These are phyloP conservation scores for Hipposideros larvatus DNA, from an alignment of 2,797 vertebrate genomes.

Conservation along the genomic window DNA sequence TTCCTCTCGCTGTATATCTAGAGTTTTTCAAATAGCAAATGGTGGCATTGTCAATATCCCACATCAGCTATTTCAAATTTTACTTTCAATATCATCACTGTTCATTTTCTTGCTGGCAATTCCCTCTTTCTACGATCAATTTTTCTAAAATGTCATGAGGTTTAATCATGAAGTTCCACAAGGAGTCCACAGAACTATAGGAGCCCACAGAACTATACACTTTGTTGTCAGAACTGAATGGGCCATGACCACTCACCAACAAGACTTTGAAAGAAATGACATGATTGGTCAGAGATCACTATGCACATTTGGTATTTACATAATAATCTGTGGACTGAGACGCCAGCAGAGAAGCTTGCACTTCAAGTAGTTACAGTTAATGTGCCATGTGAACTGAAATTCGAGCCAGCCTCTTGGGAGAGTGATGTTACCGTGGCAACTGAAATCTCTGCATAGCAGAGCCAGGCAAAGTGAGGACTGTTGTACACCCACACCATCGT, in stretches of 20 bases:
- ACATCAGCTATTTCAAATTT: neutral
- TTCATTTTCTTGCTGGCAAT: neutral
- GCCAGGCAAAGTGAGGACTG: neutral
- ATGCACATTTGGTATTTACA: neutral
- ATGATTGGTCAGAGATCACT: neutral
- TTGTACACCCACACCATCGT: neutral
- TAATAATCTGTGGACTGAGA: neutral
- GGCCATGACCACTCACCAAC: too few species aligned
- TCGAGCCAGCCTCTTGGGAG: neutral
- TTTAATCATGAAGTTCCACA: neutral
- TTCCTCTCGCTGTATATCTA: neutral
- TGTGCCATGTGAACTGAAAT: neutral
- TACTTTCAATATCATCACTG: neutral
- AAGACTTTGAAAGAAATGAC: neutral
- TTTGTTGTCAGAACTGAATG: neutral
- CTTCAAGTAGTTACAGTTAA: neutral
- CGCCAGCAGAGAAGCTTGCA: neutral
- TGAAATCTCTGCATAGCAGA: neutral
- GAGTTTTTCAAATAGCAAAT: neutral
- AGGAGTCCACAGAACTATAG: neutral
- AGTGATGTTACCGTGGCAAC: neutral
- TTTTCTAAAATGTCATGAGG: neutral
- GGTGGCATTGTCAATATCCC: neutral
- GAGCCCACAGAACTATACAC: neutral
- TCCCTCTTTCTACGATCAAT: neutral